Evolutionary conservation across 1,140 invertebrate genomes (phyloP).

Genomic region (Anagrus nilaparvatae): DNA sequence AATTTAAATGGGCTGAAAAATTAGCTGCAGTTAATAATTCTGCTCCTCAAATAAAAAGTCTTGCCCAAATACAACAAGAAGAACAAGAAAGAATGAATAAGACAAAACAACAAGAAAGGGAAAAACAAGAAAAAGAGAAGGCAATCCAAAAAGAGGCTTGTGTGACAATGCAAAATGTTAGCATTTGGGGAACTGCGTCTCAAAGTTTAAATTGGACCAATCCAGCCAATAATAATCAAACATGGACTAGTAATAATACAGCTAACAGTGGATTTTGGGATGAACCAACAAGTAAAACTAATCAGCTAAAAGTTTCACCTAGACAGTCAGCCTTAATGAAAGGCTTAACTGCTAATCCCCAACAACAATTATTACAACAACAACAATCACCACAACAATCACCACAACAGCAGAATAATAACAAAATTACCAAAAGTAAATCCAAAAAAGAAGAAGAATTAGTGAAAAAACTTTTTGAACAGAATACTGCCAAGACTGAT

Average conservation of each 20-base stretch:
- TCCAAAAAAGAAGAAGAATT: constrained; percentile 58
- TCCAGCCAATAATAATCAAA: constrained; percentile 25
- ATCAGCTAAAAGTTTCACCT: no score
- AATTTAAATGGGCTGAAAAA: constrained; percentile 60
- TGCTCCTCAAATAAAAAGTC: constrained; percentile 55
- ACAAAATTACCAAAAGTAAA: constrained; percentile 41
- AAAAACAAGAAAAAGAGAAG: constrained; percentile 45
- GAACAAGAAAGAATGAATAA: constrained; percentile 59
- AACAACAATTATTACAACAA: constrained; percentile 17
- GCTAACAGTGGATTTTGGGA: constrained; percentile 38
- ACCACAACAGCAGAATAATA: constrained; percentile 25
- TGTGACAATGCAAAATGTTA: constrained; percentile 35
- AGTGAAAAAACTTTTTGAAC: constrained; percentile 53
- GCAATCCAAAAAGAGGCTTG: constrained; percentile 32
- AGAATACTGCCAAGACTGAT: constrained; percentile 47
- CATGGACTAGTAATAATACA: constrained; percentile 23
- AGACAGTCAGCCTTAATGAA: no score
- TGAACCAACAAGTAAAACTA: constrained; percentile 29
- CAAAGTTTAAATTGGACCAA: constrained; percentile 49
- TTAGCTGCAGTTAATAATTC: constrained; percentile 32
- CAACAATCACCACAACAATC: constrained; percentile 17
- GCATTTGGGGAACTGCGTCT: constrained; percentile 48
- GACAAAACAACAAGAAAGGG: constrained; percentile 49
- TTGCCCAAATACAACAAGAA: constrained; percentile 79
- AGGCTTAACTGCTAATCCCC: no score